phyloP scores from a whole-genome alignment of 2,888 invertebrate genomes.

The Limnephilus marmoratus region DNA sequence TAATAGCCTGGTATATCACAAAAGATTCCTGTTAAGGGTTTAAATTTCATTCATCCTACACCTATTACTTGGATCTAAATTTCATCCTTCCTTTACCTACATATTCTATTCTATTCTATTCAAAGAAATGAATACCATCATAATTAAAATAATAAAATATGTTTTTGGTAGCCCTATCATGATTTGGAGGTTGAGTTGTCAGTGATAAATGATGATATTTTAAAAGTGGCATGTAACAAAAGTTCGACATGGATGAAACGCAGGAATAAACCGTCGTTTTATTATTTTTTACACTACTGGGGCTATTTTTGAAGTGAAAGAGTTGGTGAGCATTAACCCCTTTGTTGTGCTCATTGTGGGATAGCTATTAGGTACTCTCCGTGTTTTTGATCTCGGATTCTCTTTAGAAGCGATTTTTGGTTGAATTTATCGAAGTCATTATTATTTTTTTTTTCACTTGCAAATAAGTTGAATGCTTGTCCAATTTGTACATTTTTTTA shows the following conservation, averaged over 20 bases:
- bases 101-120: no score
- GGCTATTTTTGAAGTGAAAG: not conserved
- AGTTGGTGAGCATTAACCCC: not conserved
- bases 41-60: no score
- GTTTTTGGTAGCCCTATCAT: conserved; percentile 40
- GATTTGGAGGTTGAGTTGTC: conserved; percentile 48
- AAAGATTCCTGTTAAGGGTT: no score
- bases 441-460: no score
- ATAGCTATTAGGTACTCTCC: not conserved
- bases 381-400: no score
- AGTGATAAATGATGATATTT: conserved; percentile 64
- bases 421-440: no score
- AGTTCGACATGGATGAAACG: conserved; percentile 58
- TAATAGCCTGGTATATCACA: no score
- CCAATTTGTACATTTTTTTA: no score
- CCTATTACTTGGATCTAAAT: no score
- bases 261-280: conserved; percentile 16
- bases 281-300: not conserved
- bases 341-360: not conserved
- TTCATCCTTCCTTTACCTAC: no score
- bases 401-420: no score
- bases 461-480: no score
- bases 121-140: not conserved
- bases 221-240: conserved; percentile 52
- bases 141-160: not conserved